Conservation (phyloP, 2,113 vertebrate species). For the Globicephala melas region DNA sequence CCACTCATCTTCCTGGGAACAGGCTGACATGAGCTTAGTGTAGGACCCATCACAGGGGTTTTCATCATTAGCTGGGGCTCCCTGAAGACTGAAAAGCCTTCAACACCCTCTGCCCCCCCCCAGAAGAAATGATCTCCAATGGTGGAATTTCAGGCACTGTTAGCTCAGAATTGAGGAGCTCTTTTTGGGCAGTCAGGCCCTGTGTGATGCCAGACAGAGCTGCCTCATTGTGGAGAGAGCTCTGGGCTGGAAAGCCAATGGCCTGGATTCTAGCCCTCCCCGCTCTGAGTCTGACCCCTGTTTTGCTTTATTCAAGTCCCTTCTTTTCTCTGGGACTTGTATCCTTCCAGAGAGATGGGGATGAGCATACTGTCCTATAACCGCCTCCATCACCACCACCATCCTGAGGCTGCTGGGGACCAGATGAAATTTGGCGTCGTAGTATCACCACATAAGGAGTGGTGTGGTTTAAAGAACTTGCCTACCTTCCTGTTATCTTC, state of each 20-base stretch:
- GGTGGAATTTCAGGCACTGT: neutral
- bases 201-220: neutral
- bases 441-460: neutral
- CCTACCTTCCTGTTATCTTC: neutral
- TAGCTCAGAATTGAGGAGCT: neutral
- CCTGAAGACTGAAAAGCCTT: slow-evolving; percentile 20
- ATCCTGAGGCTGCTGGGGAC: neutral
- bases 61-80: neutral
- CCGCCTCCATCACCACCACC: neutral
- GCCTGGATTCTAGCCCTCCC: neutral
- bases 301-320: neutral
- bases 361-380: neutral
- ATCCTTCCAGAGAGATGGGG: neutral
- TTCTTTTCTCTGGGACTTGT: neutral
- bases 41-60: neutral
- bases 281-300: neutral
- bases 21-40: neutral
- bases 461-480: neutral
- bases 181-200: neutral
- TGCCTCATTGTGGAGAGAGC: neutral
- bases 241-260: neutral
- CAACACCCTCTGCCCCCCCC: neutral
- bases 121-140: neutral
- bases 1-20: slow-evolving; percentile 68
- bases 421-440: neutral